A percentile compares a stretch with the other conserved stretches of the same genome.
Evolutionary conservation across 2,797 vertebrate species (phyloP).

Genomic region (Natrix natrix): DNA sequence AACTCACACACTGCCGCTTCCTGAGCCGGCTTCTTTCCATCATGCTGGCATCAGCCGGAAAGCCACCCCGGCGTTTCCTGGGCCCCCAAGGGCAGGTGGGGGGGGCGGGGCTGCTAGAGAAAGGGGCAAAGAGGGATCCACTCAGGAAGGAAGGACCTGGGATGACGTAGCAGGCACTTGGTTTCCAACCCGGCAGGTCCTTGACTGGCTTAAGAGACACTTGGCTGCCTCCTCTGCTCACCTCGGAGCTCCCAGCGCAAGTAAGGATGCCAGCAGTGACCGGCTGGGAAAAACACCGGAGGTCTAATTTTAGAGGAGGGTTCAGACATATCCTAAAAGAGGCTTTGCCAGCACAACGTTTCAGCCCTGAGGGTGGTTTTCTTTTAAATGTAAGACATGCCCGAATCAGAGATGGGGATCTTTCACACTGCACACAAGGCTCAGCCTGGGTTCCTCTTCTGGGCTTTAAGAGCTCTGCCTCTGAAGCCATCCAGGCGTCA

Average conservation of each 20-base stretch:
- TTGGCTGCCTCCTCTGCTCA: background rate
- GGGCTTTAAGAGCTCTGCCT: background rate
- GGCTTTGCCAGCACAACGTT: constrained; percentile 53
- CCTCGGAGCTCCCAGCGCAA: background rate
- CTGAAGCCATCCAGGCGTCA: background rate
- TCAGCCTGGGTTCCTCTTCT: constrained; percentile 46
- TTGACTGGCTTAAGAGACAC: constrained; percentile 5
- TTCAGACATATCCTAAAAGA: constrained; percentile 54
- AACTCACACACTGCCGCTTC: background rate
- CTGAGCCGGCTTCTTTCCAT: background rate
- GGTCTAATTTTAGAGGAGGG: constrained; percentile 59
- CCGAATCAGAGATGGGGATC: constrained; percentile 49
- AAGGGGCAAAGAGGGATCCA: background rate
- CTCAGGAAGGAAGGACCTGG: background rate
- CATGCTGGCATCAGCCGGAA: background rate
- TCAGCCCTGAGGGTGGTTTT: constrained; percentile 12
- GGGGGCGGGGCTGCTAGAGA: background rate
- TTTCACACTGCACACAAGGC: constrained; percentile 36
- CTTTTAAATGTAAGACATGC: constrained; percentile 40
- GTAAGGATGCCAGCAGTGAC: constrained; percentile 44
- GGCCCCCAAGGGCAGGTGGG: background rate
- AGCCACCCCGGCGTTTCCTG: background rate
- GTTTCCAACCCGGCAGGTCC: constrained; percentile 37
- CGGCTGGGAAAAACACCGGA: constrained; percentile 30
- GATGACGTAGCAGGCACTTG: constrained; percentile 10